Evolutionary conservation across 2,888 invertebrate species (phyloP), one percentile per base, ranked within the genome.

Genomic region (Pollenia labialis): DNA sequence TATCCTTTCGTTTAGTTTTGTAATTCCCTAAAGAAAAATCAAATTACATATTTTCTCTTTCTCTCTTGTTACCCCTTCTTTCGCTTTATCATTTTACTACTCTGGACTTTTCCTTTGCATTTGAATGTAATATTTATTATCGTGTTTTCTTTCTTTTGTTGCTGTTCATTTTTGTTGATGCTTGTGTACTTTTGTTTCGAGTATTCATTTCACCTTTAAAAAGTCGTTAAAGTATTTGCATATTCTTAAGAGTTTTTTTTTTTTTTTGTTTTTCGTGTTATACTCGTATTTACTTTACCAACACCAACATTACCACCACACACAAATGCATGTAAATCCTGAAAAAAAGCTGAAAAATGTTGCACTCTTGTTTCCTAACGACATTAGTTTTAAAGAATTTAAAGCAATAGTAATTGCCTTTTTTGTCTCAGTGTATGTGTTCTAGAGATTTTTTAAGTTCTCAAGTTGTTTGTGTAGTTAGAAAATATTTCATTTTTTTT

Each of bases 191-290:
- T 60, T 79, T 76, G 54, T 58, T 82, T 77, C 58, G 52, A 75
- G 71, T 79, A 85, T 90, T 91, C 91, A 91, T 91, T 91, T 91
- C 90, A 91, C 91, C 91, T 91, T 91, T 91, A 91, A 91, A 91
- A 91, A 91, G 91, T 91, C 91, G 90, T 91, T 91, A 89, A 91
- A 91, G 91, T 91, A 91, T 91, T 91, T 91, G 91, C 91, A 91
- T 91, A 91, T 91, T 90, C 91, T 90, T 90, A 90, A 89, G 79
- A 68, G 80, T 81, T 76, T 74, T 89, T 85, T 69, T 86, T 75
- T 81, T 81, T 85, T 50, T 68, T n/a, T 18, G 56, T 9, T 48
- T 32, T n/a, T 52, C 1, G 10, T 54, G 46, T 46, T 72, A 2
- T 64, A 56, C 14, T 66, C 69, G 50, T 69, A 81, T 69, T 77